Conservation (phyloP, 2,888 invertebrate genomes). For the Heterodera filipjevi region DNA sequence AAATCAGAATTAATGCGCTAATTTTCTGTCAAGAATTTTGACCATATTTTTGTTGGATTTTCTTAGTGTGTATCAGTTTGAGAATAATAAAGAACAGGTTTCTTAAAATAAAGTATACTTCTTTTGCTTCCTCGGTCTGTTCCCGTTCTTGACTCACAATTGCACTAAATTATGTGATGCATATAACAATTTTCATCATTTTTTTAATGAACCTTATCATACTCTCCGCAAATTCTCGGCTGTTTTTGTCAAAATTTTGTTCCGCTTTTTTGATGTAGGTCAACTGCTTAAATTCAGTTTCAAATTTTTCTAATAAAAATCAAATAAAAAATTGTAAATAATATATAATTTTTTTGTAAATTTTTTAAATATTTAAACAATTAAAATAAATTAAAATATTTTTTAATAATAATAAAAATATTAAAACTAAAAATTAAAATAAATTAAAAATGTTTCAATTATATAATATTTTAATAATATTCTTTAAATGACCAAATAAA, state of each 20-base stretch:
- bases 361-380: not conserved
- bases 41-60: no score
- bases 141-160: not conserved
- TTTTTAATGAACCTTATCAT: conserved; percentile 2
- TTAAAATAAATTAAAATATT: not conserved
- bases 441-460: no score
- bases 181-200: not conserved
- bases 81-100: no score
- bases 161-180: not conserved
- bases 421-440: no score
- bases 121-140: not conserved
- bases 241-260: conserved; percentile 34
- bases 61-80: no score
- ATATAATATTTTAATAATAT: no score
- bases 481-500: no score
- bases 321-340: not conserved
- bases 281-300: conserved; percentile 20
- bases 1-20: no score
- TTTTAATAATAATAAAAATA: no score
- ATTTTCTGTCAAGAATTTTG: no score
- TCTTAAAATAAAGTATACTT: not conserved
- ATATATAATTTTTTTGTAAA: no score
- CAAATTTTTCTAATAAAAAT: not conserved
- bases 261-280: conserved; percentile 29
- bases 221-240: conserved; percentile 27